These are phyloP conservation scores for Antennarius maculatus DNA, from an alignment of 2,797 vertebrate genomes.

Conservation along the genomic window DNA sequence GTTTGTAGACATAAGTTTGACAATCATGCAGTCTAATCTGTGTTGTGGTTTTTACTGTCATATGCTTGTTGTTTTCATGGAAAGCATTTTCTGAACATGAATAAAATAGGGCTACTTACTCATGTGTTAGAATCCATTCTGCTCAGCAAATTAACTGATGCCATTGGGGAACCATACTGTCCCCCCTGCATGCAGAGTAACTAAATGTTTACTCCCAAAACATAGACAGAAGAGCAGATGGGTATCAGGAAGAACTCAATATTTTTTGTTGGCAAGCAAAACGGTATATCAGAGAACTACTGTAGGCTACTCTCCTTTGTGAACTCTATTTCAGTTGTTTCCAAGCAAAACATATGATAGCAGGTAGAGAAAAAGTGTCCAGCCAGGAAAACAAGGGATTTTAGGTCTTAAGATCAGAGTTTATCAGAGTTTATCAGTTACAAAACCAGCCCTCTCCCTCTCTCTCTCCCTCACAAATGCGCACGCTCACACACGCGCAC, in stretches of 20 bases:
- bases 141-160: background rate
- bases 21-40: background rate
- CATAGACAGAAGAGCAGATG: conserved; percentile 33
- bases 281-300: background rate
- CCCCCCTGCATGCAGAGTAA: conserved; percentile 43
- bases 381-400: conserved; percentile 66
- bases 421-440: conserved; percentile 52
- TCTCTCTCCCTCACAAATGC: background rate
- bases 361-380: conserved; percentile 26
- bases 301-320: conserved; percentile 13
- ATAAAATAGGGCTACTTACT: background rate
- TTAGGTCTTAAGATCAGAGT: conserved; percentile 55
- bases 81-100: background rate
- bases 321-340: conserved; percentile 57
- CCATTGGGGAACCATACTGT: conserved; percentile 5
- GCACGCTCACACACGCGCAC: conserved; percentile 19
- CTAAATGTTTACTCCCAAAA: conserved; percentile 38
- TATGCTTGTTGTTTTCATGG: background rate
- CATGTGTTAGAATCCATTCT: background rate
- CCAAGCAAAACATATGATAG: conserved; percentile 53
- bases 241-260: conserved; percentile 31
- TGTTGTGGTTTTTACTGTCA: background rate
- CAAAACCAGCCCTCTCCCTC: background rate
- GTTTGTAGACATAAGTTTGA: background rate
- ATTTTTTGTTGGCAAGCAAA: conserved; percentile 25